Conservation (phyloP, 1,140 invertebrate genomes). For the Calliphora vicina region DNA sequence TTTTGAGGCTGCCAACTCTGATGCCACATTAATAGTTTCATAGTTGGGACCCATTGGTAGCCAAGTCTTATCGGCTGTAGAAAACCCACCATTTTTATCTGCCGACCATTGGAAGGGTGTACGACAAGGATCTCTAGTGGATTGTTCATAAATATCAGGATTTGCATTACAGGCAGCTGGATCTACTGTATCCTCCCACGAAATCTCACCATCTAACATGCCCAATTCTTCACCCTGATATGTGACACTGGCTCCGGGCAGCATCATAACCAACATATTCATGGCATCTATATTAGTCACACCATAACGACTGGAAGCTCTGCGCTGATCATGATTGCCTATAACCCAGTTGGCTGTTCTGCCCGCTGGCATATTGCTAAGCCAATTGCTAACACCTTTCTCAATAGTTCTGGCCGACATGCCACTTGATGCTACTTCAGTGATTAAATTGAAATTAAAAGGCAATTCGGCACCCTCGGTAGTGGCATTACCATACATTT, state of each 20-base stretch:
- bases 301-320: conserved; percentile 71
- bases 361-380: conserved; percentile 61
- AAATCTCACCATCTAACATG: conserved; percentile 74
- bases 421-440: conserved; percentile 60
- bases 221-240: conserved; percentile 72
- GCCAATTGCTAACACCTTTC: conserved; percentile 64
- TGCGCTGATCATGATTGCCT: conserved; percentile 73
- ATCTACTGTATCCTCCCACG: conserved; percentile 65
- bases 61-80: conserved; percentile 68
- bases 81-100: conserved; percentile 58
- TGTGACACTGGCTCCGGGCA: conserved; percentile 78
- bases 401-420: conserved; percentile 63
- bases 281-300: conserved; percentile 70
- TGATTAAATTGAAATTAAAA: conserved; percentile 69
- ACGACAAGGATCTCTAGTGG: conserved; percentile 72
- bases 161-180: conserved; percentile 69
- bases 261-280: conserved; percentile 73
- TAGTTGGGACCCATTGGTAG: conserved; percentile 73
- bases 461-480: conserved; percentile 68
- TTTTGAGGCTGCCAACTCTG: conserved; percentile 39
- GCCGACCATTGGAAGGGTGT: conserved; percentile 82
- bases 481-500: conserved; percentile 68
- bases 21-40: conserved; percentile 64
- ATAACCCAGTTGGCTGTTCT: conserved; percentile 68
- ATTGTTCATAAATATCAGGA: conserved; percentile 60